Evolutionary conservation across 2,888 invertebrate genomes (phyloP).

Genomic region (Calameuta filiformis): DNA sequence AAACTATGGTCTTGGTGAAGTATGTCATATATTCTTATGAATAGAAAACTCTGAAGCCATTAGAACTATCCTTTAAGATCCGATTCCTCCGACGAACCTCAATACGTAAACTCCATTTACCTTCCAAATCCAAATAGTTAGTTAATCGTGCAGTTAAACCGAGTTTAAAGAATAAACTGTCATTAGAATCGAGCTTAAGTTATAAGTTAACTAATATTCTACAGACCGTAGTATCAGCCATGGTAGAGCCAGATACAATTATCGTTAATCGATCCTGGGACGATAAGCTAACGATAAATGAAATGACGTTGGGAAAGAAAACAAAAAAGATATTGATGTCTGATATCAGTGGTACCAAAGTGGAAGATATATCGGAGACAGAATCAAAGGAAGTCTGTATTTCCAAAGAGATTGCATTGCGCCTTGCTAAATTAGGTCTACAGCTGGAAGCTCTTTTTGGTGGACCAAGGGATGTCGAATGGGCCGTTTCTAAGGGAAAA

Average conservation of each 20-base stretch:
- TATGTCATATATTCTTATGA: constrained; percentile 51
- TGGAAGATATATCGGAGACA: constrained; percentile 62
- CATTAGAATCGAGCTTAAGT: constrained; percentile 10
- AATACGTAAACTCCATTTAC: not conserved
- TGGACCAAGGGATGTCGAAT: constrained; percentile 82
- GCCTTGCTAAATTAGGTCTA: constrained; percentile 71
- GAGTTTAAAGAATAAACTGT: constrained; percentile 1
- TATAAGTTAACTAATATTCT: constrained; percentile 30
- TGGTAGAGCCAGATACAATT: constrained; percentile 81
- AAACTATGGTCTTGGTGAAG: constrained; percentile 87
- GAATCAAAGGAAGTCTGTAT: constrained; percentile 69
- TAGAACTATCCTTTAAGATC: not conserved
- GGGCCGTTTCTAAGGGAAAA: constrained; percentile 75
- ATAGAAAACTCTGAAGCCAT: not conserved
- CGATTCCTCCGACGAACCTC: not conserved
- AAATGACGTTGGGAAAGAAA: constrained; percentile 70
- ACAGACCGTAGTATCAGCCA: constrained; percentile 83
- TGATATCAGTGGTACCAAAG: constrained; percentile 64
- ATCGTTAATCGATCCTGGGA: constrained; percentile 69
- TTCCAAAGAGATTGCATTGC: constrained; percentile 68
- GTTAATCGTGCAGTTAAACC: no score
- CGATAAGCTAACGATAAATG: constrained; percentile 66
- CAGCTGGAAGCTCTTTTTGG: constrained; percentile 77
- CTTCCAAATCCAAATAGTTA: not conserved
- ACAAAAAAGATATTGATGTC: constrained; percentile 67